Evolutionary conservation across 2,888 invertebrate genomes (phyloP).

Genomic region (Phragmatobia fuliginosa): DNA sequence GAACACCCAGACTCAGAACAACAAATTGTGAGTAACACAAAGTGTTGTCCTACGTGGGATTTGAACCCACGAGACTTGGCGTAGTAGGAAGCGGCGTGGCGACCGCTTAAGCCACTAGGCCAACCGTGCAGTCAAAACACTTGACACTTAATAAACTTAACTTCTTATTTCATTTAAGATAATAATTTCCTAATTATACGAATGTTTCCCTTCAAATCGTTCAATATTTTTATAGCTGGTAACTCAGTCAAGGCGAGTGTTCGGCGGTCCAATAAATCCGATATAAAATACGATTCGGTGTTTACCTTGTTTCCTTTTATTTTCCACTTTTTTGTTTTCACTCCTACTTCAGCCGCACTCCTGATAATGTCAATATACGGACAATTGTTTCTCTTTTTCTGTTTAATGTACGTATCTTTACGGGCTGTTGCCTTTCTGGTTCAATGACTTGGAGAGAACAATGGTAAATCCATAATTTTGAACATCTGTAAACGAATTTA

Average conservation of each 20-base stretch:
- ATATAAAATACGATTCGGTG: conserved; percentile 66
- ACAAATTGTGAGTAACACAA: no score
- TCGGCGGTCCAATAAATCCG: conserved; percentile 62
- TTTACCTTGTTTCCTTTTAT: conserved; percentile 67
- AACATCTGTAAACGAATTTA: conserved; percentile 8
- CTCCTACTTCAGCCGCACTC: conserved; percentile 43
- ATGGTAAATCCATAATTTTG: conserved; percentile 6
- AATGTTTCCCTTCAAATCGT: conserved; percentile 23
- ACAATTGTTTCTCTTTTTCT: conserved; percentile 16
- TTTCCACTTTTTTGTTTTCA: conserved; percentile 57
- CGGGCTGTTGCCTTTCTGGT: conserved; percentile 16
- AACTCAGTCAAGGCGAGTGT: conserved; percentile 46
- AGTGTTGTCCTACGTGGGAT: no score
- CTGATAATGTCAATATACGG: conserved; percentile 38
- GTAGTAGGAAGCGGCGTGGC: no score
- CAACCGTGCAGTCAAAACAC: no score
- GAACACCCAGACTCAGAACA: no score
- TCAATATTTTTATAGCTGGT: conserved; percentile 40
- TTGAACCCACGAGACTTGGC: no score
- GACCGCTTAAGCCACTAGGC: no score
- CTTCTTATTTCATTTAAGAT: background rate
- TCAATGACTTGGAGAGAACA: conserved; percentile 10
- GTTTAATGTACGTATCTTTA: conserved; percentile 14
- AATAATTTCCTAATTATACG: conserved; percentile 9
- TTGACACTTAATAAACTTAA: no score